These are phyloP conservation scores for Saturnia pavonia DNA, from an alignment of 2,888 invertebrate genomes.

Conservation along the genomic window DNA sequence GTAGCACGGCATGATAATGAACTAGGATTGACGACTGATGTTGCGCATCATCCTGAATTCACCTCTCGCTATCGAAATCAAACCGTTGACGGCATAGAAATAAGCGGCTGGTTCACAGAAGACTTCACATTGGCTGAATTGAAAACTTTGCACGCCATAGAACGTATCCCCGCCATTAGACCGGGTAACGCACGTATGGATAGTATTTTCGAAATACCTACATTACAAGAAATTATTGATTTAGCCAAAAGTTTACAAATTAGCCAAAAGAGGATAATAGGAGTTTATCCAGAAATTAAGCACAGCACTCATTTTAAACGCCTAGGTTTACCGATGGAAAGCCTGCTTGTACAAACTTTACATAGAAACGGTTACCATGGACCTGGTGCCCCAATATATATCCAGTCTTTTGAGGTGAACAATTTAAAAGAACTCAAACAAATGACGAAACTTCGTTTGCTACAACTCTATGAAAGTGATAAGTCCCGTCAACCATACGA, in stretches of 20 bases:
- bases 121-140: slow-evolving; percentile 71
- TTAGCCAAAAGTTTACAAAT: slow-evolving; percentile 60
- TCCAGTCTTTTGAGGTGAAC: slow-evolving; percentile 71
- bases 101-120: slow-evolving; percentile 70
- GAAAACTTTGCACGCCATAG: slow-evolving; percentile 61
- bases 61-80: slow-evolving; percentile 54
- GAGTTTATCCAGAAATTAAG: slow-evolving; percentile 73
- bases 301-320: slow-evolving; percentile 61
- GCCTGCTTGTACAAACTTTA: slow-evolving; percentile 54
- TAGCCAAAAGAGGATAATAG: slow-evolving; percentile 60
- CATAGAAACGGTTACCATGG: slow-evolving; percentile 60
- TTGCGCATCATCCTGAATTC: slow-evolving; percentile 57
- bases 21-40: slow-evolving; percentile 60
- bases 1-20: slow-evolving; percentile 72
- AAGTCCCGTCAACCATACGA: slow-evolving; percentile 55
- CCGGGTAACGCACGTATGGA: slow-evolving; percentile 68
- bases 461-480: slow-evolving; percentile 58
- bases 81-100: slow-evolving; percentile 51
- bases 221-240: slow-evolving; percentile 69
- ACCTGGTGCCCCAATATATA: slow-evolving; percentile 57
- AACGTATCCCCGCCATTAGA: slow-evolving; percentile 60
- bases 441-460: slow-evolving; percentile 57
- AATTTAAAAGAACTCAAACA: slow-evolving; percentile 64
- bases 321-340: slow-evolving; percentile 62
- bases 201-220: slow-evolving; percentile 57